Evolutionary conservation across 2,888 invertebrate species (phyloP).

Genomic region (Plagodis pulveraria): DNA sequence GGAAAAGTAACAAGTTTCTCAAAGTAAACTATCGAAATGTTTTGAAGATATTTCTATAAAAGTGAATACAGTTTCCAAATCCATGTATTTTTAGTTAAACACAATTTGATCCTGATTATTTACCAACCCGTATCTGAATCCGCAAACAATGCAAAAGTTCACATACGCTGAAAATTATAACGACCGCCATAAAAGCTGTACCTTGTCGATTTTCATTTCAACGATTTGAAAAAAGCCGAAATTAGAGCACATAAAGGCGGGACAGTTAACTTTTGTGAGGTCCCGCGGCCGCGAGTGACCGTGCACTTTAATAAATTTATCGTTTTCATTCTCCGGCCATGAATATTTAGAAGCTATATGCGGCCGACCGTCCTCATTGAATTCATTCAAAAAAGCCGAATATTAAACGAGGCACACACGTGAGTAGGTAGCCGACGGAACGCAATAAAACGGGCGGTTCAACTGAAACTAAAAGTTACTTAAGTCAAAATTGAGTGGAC

Average conservation of each 20-base stretch:
- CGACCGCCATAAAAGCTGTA: slow-evolving; percentile 9
- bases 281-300: slow-evolving; percentile 29
- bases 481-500: slow-evolving; percentile 13
- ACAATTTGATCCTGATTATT: too few species aligned
- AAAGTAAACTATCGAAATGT: too few species aligned
- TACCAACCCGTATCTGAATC: too few species aligned
- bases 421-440: slow-evolving; percentile 4
- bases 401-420: slow-evolving; percentile 35
- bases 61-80: too few species aligned
- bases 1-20: too few species aligned
- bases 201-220: slow-evolving; percentile 23
- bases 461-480: slow-evolving; percentile 25
- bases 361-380: slow-evolving; percentile 49
- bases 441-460: slow-evolving; percentile 21
- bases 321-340: slow-evolving; percentile 47
- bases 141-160: background rate
- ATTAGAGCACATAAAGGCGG: slow-evolving; percentile 29
- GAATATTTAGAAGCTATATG: slow-evolving; percentile 67
- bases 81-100: too few species aligned
- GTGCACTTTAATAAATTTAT: slow-evolving; percentile 39
- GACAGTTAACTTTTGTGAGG: slow-evolving; percentile 55
- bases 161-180: slow-evolving; percentile 6
- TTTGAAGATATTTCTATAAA: too few species aligned
- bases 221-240: slow-evolving; percentile 28
- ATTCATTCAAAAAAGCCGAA: slow-evolving; percentile 49